Evolutionary conservation across 1,140 invertebrate species (phyloP), one percentile per base, ranked within the genome.

Genomic region (Akabosia matsudoensis): DNA sequence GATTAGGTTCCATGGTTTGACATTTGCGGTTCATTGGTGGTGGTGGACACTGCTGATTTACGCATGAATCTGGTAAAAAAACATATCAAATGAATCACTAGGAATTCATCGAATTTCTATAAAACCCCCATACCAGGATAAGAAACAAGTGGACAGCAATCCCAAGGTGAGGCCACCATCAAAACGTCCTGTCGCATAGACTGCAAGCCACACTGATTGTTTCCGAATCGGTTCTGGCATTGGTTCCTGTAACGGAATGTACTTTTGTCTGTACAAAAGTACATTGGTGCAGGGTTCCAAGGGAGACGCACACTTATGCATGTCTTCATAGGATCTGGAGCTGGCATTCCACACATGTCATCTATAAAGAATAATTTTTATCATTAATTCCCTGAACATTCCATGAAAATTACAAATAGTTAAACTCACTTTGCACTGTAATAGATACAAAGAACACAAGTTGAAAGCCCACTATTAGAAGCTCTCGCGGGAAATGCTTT

Each of bases 21-120:
- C 79, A 80, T 28, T 52, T 75, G 18, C 79, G 16, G 33, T 80
- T 77, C 18, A 73, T 54, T 22, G 79, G 79, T 13, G 34, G 34
- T 13, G 79, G 77, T 26, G 77, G 75, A 56, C 79, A 80, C 64
- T 73, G 33, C n/a, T 74, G 31, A 52, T 78, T 67, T 13, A 56
- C 33, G 51, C 79, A 80, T 22, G 74, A 72, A 52, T 78, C 79
- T 80, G n/a, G n/a, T n/a, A n/a, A n/a, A n/a, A n/a, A n/a, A n/a
- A n/a, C n/a, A n/a, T n/a, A n/a, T n/a, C n/a, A n/a, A n/a, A n/a
- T n/a, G n/a, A n/a, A n/a, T n/a, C n/a, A n/a, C n/a, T n/a, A n/a
- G n/a, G n/a, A n/a, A n/a, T n/a, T n/a, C n/a, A n/a, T n/a, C n/a
- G n/a, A n/a, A n/a, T n/a, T n/a, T n/a, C n/a, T 7, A 56, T 22